Base-by-base conservation (phyloP, 2,113 vertebrate species). In the Leptodactylus fuscus region DNA sequence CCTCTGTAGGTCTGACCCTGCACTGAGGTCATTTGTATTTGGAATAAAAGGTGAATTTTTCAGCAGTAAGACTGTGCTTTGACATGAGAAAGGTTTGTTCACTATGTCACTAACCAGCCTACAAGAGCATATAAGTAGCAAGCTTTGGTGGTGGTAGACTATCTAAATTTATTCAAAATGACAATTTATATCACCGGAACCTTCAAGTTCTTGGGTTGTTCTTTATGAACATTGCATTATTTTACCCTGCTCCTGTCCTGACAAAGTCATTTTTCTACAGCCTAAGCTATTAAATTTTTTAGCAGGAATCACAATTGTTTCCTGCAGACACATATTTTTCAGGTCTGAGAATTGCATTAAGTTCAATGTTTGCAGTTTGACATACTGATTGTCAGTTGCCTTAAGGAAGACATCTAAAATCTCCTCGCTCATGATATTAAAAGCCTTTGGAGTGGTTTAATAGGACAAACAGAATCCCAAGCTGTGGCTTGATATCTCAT, bases 391-490 rank as follows among this genome's bases (percentile, higher is more conserved):
- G 85, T 90, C 81, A 91, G 81, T 62, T 81, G 81, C 85, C 62
- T 81, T 38, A 6, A 41, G 75, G 29, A 81, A 82, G 60, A 58
- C 27, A 71, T 69, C 78, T 79, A 81, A 87, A 89, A 87, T 77
- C 88, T 82, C 83, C 0, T 0, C 77, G 85, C 24, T 79, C 85
- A 1, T 0, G 85, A 87, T 88, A 87, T n/a, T 24, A 87, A 87
- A 85, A 90, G 44, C 73, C 65, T 48, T 0, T 0, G 46, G 86
- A 88, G 78, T 67, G 86, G 87, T 89, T 88, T 87, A 87, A 89
- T 89, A 88, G 80, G 89, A 71, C 67, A 60, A 46, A 51, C 6
- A 49, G 46, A 82, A 70, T 82, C 65, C 65, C 62, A 49, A 34
- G 29, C 29, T 82, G 44, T n/a, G 27, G 44, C 67, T 44, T 79